Evolutionary conservation across 2,888 invertebrate species (phyloP).

Genomic region (Cremastobaeus sp.): DNA sequence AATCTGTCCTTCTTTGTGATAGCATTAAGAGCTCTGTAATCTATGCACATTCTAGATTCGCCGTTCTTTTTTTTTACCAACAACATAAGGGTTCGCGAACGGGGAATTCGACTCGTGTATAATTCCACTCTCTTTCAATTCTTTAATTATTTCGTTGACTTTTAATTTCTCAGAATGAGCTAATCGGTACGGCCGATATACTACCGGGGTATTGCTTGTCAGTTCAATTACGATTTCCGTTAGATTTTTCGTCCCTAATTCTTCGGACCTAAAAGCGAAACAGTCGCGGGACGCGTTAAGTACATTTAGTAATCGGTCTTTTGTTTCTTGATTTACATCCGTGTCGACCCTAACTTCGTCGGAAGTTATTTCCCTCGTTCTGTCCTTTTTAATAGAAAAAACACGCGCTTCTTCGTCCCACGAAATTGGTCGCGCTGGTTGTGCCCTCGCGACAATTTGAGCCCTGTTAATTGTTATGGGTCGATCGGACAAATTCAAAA

Average conservation of each 20-base stretch:
- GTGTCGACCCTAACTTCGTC: no score
- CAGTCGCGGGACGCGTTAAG: slow-evolving; percentile 6
- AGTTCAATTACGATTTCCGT: slow-evolving; percentile 58
- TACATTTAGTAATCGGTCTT: no score
- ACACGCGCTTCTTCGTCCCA: no score
- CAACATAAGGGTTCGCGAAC: slow-evolving; percentile 61
- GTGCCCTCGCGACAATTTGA: no score
- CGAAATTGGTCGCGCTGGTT: no score
- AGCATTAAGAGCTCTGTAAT: slow-evolving; percentile 66
- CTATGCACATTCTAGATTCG: slow-evolving; percentile 65
- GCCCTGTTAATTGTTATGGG: no score
- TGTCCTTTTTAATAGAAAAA: no score
- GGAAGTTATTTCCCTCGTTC: no score
- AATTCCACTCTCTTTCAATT: slow-evolving; percentile 55
- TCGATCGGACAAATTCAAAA: background rate
- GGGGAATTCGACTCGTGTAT: slow-evolving; percentile 49
- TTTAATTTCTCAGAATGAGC: slow-evolving; percentile 55
- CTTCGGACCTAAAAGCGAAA: slow-evolving; percentile 13
- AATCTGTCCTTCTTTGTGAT: slow-evolving; percentile 63
- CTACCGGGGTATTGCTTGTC: slow-evolving; percentile 46
- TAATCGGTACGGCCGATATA: slow-evolving; percentile 56
- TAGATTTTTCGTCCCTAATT: slow-evolving; percentile 31
- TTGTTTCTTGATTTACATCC: no score
- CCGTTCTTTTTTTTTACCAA: slow-evolving; percentile 65
- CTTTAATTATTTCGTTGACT: slow-evolving; percentile 49